Evolutionary conservation across 2,797 vertebrate species (phyloP), one percentile per base, ranked within the genome.

Genomic region (Lates japonicus): DNA sequence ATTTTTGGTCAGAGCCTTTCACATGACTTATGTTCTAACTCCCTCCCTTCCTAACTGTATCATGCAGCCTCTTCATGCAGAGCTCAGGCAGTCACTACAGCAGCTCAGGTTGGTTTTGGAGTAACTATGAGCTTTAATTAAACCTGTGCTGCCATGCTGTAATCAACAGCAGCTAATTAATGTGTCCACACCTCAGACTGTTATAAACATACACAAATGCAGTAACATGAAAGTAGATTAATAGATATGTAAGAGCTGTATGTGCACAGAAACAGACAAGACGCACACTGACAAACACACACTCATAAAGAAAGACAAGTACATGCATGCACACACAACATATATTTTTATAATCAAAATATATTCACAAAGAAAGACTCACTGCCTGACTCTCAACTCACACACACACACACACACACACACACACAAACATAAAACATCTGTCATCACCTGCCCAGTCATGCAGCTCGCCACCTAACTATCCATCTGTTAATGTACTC

Each of bases 131-230:
- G 63, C 77, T 81, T 87, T 85, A 90, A 92, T 89, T 90, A 86
- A 85, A 85, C 58, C 37, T 37, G 54, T 48, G 52, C 74, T 76
- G 66, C 85, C 72, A 49, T 58, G 60, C 33, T 70, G 70, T 80
- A 88, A 87, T 90, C 82, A 89, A 77, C 74, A n/a, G 66, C 76
- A 76, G 76, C 76, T 87, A 85, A 90, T 92, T 76, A 89, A 64
- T 48, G 68, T 57, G 61, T 70, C 39, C 58, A 31, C 7, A 9
- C 33, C 25, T 52, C 39, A 78, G 42, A 54, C 55, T 49, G 61
- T 2, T n/a, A 41, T 22, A 39, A 46, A 61, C 20, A 68, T 64
- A 68, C 59, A 20, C 19, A 31, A 7, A 60, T 19, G 31, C 33
- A 58, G 37, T 63, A 58, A 63, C 39, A 71, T 33, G 4, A 33